Percentiles rank a stretch among this genome's conserved stretches.
phyloP scores from a whole-genome alignment of 2,797 vertebrate species.

The Hemibagrus guttatus region DNA sequence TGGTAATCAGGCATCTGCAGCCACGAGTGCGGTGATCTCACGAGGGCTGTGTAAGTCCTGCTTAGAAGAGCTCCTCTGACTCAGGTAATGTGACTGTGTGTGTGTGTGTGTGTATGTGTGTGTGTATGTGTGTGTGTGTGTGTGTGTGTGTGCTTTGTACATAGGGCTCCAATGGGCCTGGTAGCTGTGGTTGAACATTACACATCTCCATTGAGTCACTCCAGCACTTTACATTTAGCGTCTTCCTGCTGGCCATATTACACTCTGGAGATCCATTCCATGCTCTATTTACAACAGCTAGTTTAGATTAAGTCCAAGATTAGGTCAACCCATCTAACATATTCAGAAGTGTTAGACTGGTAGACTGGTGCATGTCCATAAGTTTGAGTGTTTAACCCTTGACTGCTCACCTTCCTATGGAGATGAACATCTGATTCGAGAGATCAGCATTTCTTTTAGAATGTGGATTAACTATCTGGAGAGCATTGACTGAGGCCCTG shows the following conservation, averaged over 20 bases:
- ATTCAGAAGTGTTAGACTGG: background rate
- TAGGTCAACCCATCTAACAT: background rate
- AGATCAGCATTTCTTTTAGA: background rate
- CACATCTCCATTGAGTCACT: background rate
- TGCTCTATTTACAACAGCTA: background rate
- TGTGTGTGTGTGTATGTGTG: background rate
- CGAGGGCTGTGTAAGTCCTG: background rate
- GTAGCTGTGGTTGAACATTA: background rate
- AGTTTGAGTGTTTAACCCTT: background rate
- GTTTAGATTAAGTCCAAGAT: background rate
- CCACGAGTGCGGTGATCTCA: background rate
- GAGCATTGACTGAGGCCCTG: background rate
- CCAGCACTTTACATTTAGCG: background rate
- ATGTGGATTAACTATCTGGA: background rate
- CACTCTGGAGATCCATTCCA: background rate
- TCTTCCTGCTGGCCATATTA: background rate
- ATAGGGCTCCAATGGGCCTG: constrained; percentile 9
- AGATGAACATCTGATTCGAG: background rate
- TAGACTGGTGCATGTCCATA: background rate
- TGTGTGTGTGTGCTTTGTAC: background rate
- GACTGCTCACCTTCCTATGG: background rate
- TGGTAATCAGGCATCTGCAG: constrained; percentile 15
- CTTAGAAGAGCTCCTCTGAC: background rate
- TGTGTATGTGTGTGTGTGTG: background rate
- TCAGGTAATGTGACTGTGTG: background rate